Evolutionary conservation across 2,797 vertebrate species (phyloP), one percentile per base, ranked within the genome.

Genomic region (Tympanoctomys barrerae): DNA sequence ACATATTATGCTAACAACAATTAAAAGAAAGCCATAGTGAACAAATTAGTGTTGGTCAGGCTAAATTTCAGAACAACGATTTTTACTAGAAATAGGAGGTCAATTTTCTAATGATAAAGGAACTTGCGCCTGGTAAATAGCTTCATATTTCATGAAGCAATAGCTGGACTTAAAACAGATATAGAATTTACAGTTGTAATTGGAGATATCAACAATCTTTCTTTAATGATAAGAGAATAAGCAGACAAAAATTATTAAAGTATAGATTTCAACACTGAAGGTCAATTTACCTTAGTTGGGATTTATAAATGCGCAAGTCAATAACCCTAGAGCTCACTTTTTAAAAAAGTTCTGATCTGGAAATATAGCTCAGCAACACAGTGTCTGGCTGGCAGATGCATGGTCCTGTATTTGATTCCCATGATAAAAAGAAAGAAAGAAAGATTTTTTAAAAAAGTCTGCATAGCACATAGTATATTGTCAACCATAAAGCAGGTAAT

Each of bases 121-220:
- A 8, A 14, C 71, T 79, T 66, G 21, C 8, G 42, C 21, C 39
- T 39, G 62, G 52, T 79, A 81, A 89, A 92, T 19, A 64, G 7
- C 13, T 71, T 89, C 39, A 82, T 73, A 79, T 77, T 94, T 84
- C 22, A 84, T 81, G 42, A 64, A 59, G n/a, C 7, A 62, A 94
- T 83, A 78, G 13, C 2, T 62, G 28, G 88, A 90, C 4, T 54
- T 8, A 77, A 93, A 94, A 68, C 13, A 73, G 18, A 95, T 91
- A 77, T 24, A 77, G 7, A 79, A 46, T 68, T 68, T 94, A 14
- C 6, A 49, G 18, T 49, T 85, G 2, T 75, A n/a, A 21, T 87
- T 89, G 14, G 31, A 59, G 33, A 64, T 1, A 64, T 78, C 4
- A 77, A 13, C 18, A 77, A 36, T 66, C 3, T 1, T 90, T 66